Conservation (phyloP, 2,113 vertebrate species). For the Oncorhynchus keta region DNA sequence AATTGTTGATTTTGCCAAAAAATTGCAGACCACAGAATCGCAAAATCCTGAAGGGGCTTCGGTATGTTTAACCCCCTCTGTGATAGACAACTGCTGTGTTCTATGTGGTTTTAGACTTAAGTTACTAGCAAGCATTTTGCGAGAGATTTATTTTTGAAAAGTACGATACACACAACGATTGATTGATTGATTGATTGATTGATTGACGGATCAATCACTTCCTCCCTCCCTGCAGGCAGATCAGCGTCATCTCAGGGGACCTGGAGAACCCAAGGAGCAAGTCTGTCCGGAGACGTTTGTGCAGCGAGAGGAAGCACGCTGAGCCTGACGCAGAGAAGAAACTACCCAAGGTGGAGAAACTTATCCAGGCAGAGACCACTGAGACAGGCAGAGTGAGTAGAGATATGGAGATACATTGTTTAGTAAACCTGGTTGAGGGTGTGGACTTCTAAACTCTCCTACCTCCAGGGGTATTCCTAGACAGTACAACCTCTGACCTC, state of each 20-base stretch:
- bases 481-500: neutral
- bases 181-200: neutral
- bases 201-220: neutral
- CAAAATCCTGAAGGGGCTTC: too few species aligned
- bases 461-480: neutral
- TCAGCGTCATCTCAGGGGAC: slow-evolving; percentile 86
- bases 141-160: too few species aligned
- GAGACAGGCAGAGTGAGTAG: slow-evolving; percentile 82
- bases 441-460: neutral
- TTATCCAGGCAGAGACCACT: slow-evolving; percentile 83
- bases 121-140: too few species aligned
- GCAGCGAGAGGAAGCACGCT: slow-evolving; percentile 72
- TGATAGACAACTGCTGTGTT: neutral
- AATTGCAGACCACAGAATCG: too few species aligned
- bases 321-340: slow-evolving; percentile 67
- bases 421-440: too few species aligned
- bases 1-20: too few species aligned
- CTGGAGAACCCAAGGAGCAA: slow-evolving; percentile 75
- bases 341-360: slow-evolving; percentile 60
- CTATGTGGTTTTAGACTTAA: too few species aligned
- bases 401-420: too few species aligned
- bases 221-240: slow-evolving; percentile 74
- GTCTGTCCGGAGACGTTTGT: slow-evolving; percentile 69
- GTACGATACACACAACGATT: neutral
- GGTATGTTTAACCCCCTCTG: neutral